phyloP scores from a whole-genome alignment of 2,888 invertebrate species.

The Lepidochrysops patricia region DNA sequence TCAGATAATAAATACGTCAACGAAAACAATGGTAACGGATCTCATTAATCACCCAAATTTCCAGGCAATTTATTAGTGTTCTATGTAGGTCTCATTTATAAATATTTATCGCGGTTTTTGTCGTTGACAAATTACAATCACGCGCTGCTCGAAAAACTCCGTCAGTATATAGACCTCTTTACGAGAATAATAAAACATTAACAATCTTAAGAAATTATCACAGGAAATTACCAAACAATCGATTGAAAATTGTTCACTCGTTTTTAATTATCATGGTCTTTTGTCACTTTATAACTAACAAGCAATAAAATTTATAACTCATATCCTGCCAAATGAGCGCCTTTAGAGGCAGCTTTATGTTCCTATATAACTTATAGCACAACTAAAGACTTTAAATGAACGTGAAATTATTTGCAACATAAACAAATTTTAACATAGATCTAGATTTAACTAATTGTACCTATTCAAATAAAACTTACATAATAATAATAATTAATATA shows the following conservation, averaged over 20 bases:
- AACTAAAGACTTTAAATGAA: not conserved
- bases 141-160: slow-evolving; percentile 3
- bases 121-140: slow-evolving; percentile 22
- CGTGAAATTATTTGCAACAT: not conserved
- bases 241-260: not conserved
- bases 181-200: not conserved
- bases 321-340: not conserved
- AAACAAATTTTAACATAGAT: not conserved
- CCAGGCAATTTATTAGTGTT: slow-evolving; percentile 21
- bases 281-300: not conserved
- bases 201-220: not conserved
- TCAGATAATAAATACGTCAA: not conserved
- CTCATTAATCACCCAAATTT: slow-evolving; percentile 15
- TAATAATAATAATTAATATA: not conserved
- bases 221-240: not conserved
- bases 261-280: not conserved
- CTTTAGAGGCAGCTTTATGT: not conserved
- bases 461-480: too few relatives aligned
- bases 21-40: slow-evolving; percentile 6
- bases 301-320: not conserved
- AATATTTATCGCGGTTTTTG: slow-evolving; percentile 26
- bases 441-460: too few relatives aligned
- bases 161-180: not conserved
- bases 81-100: slow-evolving; percentile 22
- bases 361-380: not conserved